Evolutionary conservation across 2,113 vertebrate genomes (phyloP), one percentile per base, ranked within the genome.

Genomic region (Crocuta crocuta): DNA sequence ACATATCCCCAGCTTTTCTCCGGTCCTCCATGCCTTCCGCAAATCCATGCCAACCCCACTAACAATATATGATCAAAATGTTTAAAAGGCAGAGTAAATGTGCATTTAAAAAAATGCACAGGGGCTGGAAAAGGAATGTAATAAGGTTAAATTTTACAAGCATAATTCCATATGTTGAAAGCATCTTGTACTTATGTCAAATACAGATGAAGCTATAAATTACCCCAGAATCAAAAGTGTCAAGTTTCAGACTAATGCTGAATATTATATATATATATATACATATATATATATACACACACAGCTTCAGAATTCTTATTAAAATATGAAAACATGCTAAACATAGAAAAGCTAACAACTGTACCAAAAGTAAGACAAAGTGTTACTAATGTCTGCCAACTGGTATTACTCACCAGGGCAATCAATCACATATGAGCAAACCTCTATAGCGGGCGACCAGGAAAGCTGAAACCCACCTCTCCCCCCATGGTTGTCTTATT

Each of bases 301-400:
- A 98, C 2, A 98, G 96, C 88, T 98, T 98, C 98, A 98, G 96
- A 98, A 98, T 98, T 98, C 97, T 98, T 98, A 96, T 98, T 98
- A 98, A 98, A 98, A 98, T 98, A 98, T 91, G 98, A 98, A 99
- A 99, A 98, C 98, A 98, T 85, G 98, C 98, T 98, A 99, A 98
- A 99, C 93, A 97, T 95, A 89, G 98, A 97, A 98, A 99, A 98
- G 94, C 97, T 98, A 99, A 98, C 98, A 99, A 98, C 98, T 97
- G 97, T 97, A 98, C 96, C 98, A 98, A 98, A 98, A 98, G 98
- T 98, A 98, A 98, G 98, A 98, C 98, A 99, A 98, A 99, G 98
- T 98, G 98, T 99, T 98, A 98, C 98, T 99, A 98, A 98, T 98
- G 98, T 98, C 98, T 99, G 98, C 98, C 98, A 99, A 99, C 98